These are phyloP conservation scores for Reticulitermes lucifugus DNA, from an alignment of 2,888 invertebrate genomes.

Conservation along the genomic window DNA sequence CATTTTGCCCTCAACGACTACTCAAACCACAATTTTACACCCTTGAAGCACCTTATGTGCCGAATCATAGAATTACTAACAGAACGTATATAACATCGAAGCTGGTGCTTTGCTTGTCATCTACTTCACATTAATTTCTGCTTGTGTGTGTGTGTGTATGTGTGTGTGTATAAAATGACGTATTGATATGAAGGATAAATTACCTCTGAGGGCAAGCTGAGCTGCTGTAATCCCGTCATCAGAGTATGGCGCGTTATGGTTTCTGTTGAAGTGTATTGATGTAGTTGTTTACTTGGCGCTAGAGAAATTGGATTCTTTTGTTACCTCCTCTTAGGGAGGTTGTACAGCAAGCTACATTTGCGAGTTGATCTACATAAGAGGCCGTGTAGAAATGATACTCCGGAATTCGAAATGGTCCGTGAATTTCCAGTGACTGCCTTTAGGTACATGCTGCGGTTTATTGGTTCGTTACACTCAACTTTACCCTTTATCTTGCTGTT, in stretches of 20 bases:
- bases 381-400: not conserved
- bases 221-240: constrained; percentile 15
- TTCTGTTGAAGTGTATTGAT: not conserved
- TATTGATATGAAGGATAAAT: not conserved
- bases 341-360: not conserved
- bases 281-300: not conserved
- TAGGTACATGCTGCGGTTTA: not conserved
- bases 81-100: too few species aligned
- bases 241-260: not conserved
- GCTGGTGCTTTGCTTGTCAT: not conserved
- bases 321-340: not conserved
- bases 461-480: constrained; percentile 23
- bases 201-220: not conserved
- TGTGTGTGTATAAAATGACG: not conserved
- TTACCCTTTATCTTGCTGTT: not conserved
- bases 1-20: too few species aligned
- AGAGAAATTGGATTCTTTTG: not conserved
- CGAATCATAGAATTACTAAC: too few species aligned
- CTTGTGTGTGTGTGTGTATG: not conserved
- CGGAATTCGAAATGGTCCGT: constrained; percentile 19
- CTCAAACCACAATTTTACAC: too few species aligned
- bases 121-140: not conserved
- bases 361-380: not conserved
- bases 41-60: too few species aligned
- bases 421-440: not conserved